Base-by-base conservation (phyloP, 2,113 vertebrate genomes). In the Ictalurus furcatus region DNA sequence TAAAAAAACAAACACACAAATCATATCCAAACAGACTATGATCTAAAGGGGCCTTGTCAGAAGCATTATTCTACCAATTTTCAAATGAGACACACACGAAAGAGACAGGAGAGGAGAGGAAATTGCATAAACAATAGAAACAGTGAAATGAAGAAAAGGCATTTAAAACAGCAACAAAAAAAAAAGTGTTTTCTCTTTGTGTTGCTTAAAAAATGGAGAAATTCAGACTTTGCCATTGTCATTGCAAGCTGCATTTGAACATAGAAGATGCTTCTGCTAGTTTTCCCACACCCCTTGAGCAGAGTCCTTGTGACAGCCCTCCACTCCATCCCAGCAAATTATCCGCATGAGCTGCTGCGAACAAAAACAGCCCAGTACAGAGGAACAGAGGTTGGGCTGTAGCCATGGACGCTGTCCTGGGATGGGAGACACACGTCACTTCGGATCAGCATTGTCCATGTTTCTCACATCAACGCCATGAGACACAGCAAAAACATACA, bases 261-360 rank as follows among this genome's bases (percentile, higher is more conserved):
- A 93, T 92, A 93, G 94, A 95, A 94, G 94, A 95, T 87, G 93
- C 94, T 93, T 93, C 94, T 94, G 94, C 93, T 95, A 93, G 95
- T 95, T 91, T 95, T 94, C 95, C 95, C 95, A 95, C 94, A 95
- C 93, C 95, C 96, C 93, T 95, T 94, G 95, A 95, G 94, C 95
- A 95, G 95, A 96, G 95, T 95, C 92, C 95, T 94, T 94, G 93
- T 95, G 95, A 96, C 95, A 95, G 94, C 95, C 93, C 94, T 96
- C 94, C 93, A 92, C 93, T 94, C 94, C 95, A 95, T 96, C 95
- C 95, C 91, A 88, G 94, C 94, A 95, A 96, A 96, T 95, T 95
- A 95, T 94, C 92, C 93, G 95, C 96, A 95, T 95, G 95, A 95
- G 93, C 92, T 94, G 90, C 91, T 86, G 88, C 74, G 94, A 96